phyloP scores from a whole-genome alignment of 2,797 vertebrate species.

The Benthosema pterotum region DNA sequence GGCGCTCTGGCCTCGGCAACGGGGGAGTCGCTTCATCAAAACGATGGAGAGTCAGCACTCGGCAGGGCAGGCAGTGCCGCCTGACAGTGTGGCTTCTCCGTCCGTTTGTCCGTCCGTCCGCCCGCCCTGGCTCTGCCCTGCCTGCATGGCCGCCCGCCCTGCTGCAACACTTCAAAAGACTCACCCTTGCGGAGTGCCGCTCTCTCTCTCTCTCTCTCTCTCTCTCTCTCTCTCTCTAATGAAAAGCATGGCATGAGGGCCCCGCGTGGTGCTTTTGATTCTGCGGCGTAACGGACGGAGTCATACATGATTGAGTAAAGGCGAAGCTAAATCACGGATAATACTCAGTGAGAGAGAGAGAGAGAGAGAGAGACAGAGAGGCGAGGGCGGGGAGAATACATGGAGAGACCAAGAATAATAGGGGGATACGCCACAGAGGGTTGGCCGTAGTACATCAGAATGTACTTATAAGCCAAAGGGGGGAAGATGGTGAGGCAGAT shows the following conservation, averaged over 20 bases:
- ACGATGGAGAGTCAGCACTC: constrained; percentile 38
- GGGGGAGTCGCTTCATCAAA: constrained; percentile 70
- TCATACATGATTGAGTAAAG: constrained; percentile 72
- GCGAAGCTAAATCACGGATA: constrained; percentile 55
- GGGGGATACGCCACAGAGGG: too few relatives aligned
- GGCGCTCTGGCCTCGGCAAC: constrained; percentile 48
- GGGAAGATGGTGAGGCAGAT: constrained; percentile 38
- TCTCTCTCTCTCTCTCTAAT: too few relatives aligned
- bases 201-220: too few relatives aligned
- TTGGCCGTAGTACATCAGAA: too few relatives aligned
- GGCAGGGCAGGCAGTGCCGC: constrained; percentile 45
- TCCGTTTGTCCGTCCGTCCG: too few relatives aligned
- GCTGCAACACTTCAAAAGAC: constrained; percentile 66
- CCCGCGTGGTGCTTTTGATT: constrained; percentile 65
- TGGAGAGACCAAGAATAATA: too few relatives aligned
- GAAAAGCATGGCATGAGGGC: constrained; percentile 66
- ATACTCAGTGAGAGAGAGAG: constrained; percentile 42
- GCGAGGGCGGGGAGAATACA: constrained; percentile 33
- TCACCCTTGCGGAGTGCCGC: constrained; percentile 42
- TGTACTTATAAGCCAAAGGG: neutral
- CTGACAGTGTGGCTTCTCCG: constrained; percentile 54
- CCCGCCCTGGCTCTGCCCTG: too few relatives aligned
- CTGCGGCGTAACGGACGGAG: constrained; percentile 48
- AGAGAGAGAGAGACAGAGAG: constrained; percentile 46
- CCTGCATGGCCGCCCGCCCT: neutral